Conservation (phyloP, 2,888 invertebrate species). For the Margaritifera margaritifera region DNA sequence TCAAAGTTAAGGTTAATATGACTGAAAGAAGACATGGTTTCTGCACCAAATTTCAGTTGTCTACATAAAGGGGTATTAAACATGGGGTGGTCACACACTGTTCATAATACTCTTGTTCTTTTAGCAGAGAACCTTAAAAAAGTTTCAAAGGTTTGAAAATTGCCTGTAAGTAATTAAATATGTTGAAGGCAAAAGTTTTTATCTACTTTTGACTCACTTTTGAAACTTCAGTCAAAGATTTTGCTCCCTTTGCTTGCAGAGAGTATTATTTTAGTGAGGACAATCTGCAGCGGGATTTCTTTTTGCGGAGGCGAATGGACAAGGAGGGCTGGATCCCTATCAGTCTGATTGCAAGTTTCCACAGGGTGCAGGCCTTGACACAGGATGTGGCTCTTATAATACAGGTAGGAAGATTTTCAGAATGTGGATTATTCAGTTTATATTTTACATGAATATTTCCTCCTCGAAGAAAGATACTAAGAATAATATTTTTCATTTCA, state of each 20-base stretch:
- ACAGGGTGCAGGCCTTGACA: slow-evolving; percentile 91
- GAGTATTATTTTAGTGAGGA: slow-evolving; percentile 99
- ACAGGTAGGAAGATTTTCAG: slow-evolving; percentile 74
- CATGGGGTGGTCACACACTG: too few relatives aligned
- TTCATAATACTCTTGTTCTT: too few relatives aligned
- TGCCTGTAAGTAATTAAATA: too few relatives aligned
- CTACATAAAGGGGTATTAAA: too few relatives aligned
- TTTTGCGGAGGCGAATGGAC: slow-evolving; percentile 97
- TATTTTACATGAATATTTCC: not conserved
- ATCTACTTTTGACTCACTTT: too few relatives aligned
- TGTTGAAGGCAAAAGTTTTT: too few relatives aligned
- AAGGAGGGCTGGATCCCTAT: slow-evolving; percentile 93
- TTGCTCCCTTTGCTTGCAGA: slow-evolving; percentile 77
- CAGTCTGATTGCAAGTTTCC: slow-evolving; percentile 94
- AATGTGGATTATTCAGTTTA: too few relatives aligned
- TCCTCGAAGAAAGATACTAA: not conserved
- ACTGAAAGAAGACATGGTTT: too few relatives aligned
- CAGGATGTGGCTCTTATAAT: slow-evolving; percentile 88
- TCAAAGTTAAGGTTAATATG: too few relatives aligned
- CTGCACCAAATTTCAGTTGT: too few relatives aligned
- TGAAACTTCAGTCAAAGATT: not conserved
- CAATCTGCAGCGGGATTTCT: slow-evolving; percentile 95
- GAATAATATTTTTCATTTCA: not conserved
- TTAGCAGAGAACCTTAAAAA: too few relatives aligned
- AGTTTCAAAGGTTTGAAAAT: too few relatives aligned